These are phyloP conservation scores for Lophura nycthemera DNA, from an alignment of 2,113 vertebrate species.

Conservation along the genomic window DNA sequence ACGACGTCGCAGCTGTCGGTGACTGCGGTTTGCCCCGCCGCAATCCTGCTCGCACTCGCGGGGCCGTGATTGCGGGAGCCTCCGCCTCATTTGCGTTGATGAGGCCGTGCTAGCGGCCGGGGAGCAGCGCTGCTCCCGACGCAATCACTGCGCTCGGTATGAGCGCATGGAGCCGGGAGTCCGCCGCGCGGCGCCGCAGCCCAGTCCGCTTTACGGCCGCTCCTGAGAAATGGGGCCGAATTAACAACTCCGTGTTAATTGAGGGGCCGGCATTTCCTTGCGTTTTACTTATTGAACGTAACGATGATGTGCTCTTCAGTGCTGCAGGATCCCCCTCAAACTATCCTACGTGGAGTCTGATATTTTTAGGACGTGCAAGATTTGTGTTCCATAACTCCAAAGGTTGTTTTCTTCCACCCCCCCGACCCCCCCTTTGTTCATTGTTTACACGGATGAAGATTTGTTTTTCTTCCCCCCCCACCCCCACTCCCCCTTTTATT, in stretches of 20 bases:
- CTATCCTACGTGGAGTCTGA: neutral
- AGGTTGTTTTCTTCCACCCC: neutral
- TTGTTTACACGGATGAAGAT: neutral
- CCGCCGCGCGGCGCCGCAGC: conserved; percentile 56
- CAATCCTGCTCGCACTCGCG: conserved; percentile 78
- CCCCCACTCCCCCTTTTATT: too few species aligned
- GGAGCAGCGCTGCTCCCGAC: conserved; percentile 66
- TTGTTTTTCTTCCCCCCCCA: too few species aligned
- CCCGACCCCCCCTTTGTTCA: neutral
- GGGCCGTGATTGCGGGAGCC: conserved; percentile 81
- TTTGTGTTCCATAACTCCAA: neutral
- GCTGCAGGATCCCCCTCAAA: neutral
- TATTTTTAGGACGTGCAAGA: neutral
- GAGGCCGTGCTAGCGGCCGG: conserved; percentile 80
- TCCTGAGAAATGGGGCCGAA: conserved; percentile 87
- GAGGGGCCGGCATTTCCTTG: conserved; percentile 60
- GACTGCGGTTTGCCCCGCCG: conserved; percentile 75
- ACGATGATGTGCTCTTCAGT: conserved; percentile 16
- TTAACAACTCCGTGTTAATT: conserved; percentile 79
- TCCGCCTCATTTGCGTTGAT: conserved; percentile 88
- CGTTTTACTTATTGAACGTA: conserved; percentile 75
- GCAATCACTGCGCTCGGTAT: conserved; percentile 76
- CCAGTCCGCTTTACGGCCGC: conserved; percentile 72
- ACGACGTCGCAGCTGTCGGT: conserved; percentile 60
- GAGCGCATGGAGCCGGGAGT: conserved; percentile 74